Evolutionary conservation across 2,113 vertebrate species (phyloP), one percentile per base, ranked within the genome.

Genomic region (Spheniscus mendiculus): DNA sequence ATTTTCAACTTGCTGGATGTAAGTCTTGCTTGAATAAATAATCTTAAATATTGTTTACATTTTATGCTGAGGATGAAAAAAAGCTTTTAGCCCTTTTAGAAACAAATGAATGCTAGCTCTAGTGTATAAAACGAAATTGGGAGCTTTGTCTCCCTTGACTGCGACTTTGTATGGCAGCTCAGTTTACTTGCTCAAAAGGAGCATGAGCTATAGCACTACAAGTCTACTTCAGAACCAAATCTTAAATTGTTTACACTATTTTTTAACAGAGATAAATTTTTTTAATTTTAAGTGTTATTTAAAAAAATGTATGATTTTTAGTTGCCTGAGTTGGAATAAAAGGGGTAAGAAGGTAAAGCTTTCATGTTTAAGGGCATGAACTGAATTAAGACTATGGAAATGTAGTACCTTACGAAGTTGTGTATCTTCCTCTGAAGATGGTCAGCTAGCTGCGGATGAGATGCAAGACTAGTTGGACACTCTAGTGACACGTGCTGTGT

Each of bases 211-310:
- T 19, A 88, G 81, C 81, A 86, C 91, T 83, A 23, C 82, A 32
- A 40, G 17, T 65, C 81, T 77, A 6, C 36, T 95, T 93, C 66
- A 73, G 87, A 97, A 94, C 94, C 96, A 95, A 95, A 90, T 83
- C 87, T 94, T 30, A 17, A 80, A 42, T 82, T 90, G 91, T 96
- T 97, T 96, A 91, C 72, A 44, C 71, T 90, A 22, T 92, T 95
- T 97, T 95, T 95, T 62, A 95, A 69, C 27, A 76, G 22, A 67
- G 27, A 21, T 29, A 4, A 25, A 21, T 5, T 5, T 50, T 83
- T 72, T 85, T 50, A 79, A 59, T 87, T 83, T 74, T 14, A 83
- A 85, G 21, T 71, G 26, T 94, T 94, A 62, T 66, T 91, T 90
- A 9, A 36, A 34, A 63, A 34, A 49, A 22, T 1, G 18, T 47